These are phyloP conservation scores for Hydractinia echinata DNA, from an alignment of 30 jellyfish, hydroid and myxozoan genomes.

Conservation along the genomic window DNA sequence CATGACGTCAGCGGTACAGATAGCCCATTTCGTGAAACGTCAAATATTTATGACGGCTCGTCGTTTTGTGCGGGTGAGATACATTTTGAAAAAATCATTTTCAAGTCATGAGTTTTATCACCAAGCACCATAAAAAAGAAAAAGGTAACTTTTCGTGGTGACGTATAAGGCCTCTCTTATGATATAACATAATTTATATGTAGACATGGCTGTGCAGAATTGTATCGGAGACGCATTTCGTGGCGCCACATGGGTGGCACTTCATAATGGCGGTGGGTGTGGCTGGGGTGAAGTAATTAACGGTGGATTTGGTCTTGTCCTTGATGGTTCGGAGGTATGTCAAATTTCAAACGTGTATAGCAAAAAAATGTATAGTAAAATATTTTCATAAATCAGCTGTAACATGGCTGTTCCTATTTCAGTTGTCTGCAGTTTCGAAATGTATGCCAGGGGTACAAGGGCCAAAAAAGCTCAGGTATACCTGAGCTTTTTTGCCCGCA, in stretches of 20 bases:
- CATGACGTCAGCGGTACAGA: slow-evolving; percentile 99
- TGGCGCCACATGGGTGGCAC: slow-evolving; percentile 99
- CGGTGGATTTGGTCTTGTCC: slow-evolving; percentile 97
- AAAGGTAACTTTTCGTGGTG: not conserved
- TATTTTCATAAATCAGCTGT: no score
- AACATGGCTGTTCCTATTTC: no score
- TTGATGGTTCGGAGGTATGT: slow-evolving; percentile 94
- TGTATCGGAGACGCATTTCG: slow-evolving; percentile 99
- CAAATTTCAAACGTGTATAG: no score
- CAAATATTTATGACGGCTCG: slow-evolving; percentile 97
- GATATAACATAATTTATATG: not conserved
- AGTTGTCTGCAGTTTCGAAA: no score
- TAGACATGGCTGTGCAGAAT: slow-evolving; percentile 98
- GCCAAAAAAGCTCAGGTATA: no score
- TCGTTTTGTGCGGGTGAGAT: slow-evolving; percentile 85
- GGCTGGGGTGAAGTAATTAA: slow-evolving; percentile 99
- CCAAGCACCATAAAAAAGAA: not conserved
- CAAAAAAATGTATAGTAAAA: no score
- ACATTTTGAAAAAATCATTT: not conserved
- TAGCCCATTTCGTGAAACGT: slow-evolving; percentile 98
- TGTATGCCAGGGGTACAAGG: no score
- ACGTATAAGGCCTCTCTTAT: not conserved
- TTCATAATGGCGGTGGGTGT: slow-evolving; percentile 98
- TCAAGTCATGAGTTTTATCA: not conserved
- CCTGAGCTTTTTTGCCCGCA: no score